phyloP scores from a whole-genome alignment of 2,797 vertebrate species.

The Pogonophryne albipinna region DNA sequence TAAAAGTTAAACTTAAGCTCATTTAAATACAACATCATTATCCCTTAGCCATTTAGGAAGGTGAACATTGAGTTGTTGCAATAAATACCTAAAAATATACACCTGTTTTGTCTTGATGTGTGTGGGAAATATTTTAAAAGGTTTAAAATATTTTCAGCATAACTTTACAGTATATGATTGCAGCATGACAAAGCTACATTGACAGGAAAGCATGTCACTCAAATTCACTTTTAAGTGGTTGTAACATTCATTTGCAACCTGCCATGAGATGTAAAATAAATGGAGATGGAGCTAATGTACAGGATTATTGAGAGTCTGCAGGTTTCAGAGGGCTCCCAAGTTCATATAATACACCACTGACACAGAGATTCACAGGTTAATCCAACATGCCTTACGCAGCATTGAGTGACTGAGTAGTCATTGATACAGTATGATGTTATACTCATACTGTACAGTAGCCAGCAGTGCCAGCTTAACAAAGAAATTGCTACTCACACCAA shows the following conservation, averaged over 20 bases:
- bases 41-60: neutral
- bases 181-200: slow-evolving; percentile 48
- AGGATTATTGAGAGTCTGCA: slow-evolving; percentile 10
- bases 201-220: slow-evolving; percentile 51
- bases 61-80: neutral
- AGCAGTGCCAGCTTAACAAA: slow-evolving; percentile 8
- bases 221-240: slow-evolving; percentile 31
- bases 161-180: slow-evolving; percentile 10
- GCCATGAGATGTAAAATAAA: slow-evolving; percentile 18
- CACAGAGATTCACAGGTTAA: slow-evolving; percentile 25
- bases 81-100: slow-evolving; percentile 8
- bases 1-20: slow-evolving; percentile 45
- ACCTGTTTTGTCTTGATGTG: slow-evolving; percentile 4
- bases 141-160: slow-evolving; percentile 12
- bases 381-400: slow-evolving; percentile 25
- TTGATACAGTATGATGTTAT: slow-evolving; percentile 14
- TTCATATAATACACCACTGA: slow-evolving; percentile 17
- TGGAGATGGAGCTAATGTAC: slow-evolving; percentile 30
- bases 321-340: slow-evolving; percentile 12
- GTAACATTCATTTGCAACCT: slow-evolving; percentile 6
- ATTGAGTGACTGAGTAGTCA: slow-evolving; percentile 6
- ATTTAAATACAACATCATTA: slow-evolving; percentile 15
- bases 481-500: slow-evolving; percentile 3
- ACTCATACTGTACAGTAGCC: neutral
- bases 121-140: slow-evolving; percentile 8